A percentile compares a stretch with the other conserved stretches of the same genome.
These are phyloP conservation scores for Apoda limacodes DNA, from an alignment of 2,888 invertebrate species.

Conservation along the genomic window DNA sequence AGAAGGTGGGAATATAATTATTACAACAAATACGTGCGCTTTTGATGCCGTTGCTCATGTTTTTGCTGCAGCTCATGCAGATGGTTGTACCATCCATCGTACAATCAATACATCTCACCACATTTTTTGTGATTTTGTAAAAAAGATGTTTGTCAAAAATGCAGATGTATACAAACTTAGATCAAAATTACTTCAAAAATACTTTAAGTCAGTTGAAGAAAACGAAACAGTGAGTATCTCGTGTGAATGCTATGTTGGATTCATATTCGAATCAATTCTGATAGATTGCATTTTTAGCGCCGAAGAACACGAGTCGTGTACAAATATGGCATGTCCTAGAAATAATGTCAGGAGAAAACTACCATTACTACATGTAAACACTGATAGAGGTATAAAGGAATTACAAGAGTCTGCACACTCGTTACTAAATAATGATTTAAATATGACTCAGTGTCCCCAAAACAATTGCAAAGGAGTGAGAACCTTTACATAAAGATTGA, in stretches of 20 bases:
- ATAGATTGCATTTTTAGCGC: conserved; percentile 4
- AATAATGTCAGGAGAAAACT: conserved; percentile 3
- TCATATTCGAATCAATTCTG: conserved; percentile 3
- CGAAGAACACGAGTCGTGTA: conserved; percentile 3
- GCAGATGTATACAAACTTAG: background rate
- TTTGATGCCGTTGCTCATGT: conserved; percentile 5
- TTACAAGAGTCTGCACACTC: no score
- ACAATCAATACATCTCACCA: conserved; percentile 1
- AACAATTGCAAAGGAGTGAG: no score
- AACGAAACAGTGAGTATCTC: conserved; percentile 1
- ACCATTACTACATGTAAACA: conserved; percentile 1
- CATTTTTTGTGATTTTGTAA: conserved; percentile 1
- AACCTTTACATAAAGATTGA: no score
- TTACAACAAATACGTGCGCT: conserved; percentile 5
- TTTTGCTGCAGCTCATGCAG: conserved; percentile 2
- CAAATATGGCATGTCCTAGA: conserved; percentile 2
- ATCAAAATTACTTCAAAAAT: conserved; percentile 1
- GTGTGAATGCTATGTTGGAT: conserved; percentile 4
- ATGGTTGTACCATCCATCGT: conserved; percentile 1
- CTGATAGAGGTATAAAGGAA: no score
- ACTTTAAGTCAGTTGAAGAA: conserved; percentile 2
- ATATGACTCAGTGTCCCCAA: no score
- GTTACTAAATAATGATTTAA: no score
- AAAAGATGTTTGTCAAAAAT: conserved; percentile 1
- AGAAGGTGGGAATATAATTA: conserved; percentile 2